Evolutionary conservation across 1,140 invertebrate species (phyloP).

Genomic region (Heliconius himera): DNA sequence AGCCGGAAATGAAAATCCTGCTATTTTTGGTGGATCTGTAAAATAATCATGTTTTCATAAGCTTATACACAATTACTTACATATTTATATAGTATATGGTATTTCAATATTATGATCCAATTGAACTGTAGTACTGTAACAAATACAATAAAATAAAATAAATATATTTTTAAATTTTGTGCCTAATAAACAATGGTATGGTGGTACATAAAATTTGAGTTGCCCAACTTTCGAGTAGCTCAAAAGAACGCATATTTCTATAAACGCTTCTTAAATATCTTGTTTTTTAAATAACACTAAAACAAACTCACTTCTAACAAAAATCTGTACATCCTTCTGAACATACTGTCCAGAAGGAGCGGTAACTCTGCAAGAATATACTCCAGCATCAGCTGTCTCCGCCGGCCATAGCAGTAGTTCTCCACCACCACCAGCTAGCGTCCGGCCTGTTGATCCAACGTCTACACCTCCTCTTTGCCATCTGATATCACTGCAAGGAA

Average conservation of each 20-base stretch:
- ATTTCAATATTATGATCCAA: too few species aligned
- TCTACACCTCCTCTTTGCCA: slow-evolving; percentile 69
- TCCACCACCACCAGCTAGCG: slow-evolving; percentile 49
- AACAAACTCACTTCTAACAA: slow-evolving; percentile 88
- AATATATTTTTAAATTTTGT: too few species aligned
- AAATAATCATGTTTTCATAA: slow-evolving; percentile 29
- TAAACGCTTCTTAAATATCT: neutral
- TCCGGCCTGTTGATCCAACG: slow-evolving; percentile 46
- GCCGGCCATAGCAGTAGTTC: slow-evolving; percentile 83
- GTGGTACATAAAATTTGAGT: too few species aligned
- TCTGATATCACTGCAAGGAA: slow-evolving; percentile 59
- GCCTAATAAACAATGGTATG: too few species aligned
- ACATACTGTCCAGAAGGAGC: slow-evolving; percentile 89
- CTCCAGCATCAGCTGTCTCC: slow-evolving; percentile 84
- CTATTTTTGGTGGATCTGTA: slow-evolving; percentile 88
- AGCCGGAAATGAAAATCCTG: slow-evolving; percentile 89
- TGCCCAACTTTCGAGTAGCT: too few species aligned
- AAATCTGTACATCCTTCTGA: slow-evolving; percentile 87
- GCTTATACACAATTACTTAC: too few species aligned
- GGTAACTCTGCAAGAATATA: slow-evolving; percentile 91
- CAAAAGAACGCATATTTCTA: too few species aligned
- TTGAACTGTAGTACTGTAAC: too few species aligned
- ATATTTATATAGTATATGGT: too few species aligned
- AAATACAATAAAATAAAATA: too few species aligned
- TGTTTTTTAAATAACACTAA: neutral